phyloP scores from a whole-genome alignment of 2,888 invertebrate species.

The Bombylius major region DNA sequence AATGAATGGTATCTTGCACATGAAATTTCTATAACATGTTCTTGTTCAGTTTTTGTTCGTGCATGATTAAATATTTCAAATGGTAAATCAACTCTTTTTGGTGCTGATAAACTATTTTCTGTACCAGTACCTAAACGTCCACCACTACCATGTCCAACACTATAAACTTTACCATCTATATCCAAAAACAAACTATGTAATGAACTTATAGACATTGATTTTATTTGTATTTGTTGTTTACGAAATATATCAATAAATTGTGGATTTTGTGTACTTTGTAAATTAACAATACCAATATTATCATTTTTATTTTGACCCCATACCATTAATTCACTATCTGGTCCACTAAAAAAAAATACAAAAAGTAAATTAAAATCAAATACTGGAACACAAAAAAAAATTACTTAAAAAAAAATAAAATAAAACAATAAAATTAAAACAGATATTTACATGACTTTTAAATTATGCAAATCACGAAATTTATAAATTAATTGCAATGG shows the following conservation, averaged over 20 bases:
- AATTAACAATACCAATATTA: constrained; percentile 61
- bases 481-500: constrained; percentile 31
- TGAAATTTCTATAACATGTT: constrained; percentile 28
- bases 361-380: too few relatives aligned
- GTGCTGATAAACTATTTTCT: constrained; percentile 39
- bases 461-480: constrained; percentile 40
- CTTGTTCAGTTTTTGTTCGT: constrained; percentile 21
- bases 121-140: constrained; percentile 57
- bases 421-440: too few relatives aligned
- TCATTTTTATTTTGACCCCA: constrained; percentile 83
- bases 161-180: constrained; percentile 42
- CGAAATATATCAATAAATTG: constrained; percentile 57
- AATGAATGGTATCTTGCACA: constrained; percentile 32
- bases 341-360: constrained; percentile 25
- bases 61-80: neutral
- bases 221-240: constrained; percentile 44
- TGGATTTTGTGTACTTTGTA: constrained; percentile 48
- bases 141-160: constrained; percentile 70
- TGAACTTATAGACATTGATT: constrained; percentile 40
- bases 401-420: too few relatives aligned
- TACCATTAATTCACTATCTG: constrained; percentile 50
- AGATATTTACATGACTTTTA: neutral
- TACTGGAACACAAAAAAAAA: too few relatives aligned
- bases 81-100: constrained; percentile 23
- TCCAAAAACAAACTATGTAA: constrained; percentile 34